Evolutionary conservation across 2,113 vertebrate species (phyloP), one percentile per base, ranked within the genome.

Genomic region (Chamaea fasciata): DNA sequence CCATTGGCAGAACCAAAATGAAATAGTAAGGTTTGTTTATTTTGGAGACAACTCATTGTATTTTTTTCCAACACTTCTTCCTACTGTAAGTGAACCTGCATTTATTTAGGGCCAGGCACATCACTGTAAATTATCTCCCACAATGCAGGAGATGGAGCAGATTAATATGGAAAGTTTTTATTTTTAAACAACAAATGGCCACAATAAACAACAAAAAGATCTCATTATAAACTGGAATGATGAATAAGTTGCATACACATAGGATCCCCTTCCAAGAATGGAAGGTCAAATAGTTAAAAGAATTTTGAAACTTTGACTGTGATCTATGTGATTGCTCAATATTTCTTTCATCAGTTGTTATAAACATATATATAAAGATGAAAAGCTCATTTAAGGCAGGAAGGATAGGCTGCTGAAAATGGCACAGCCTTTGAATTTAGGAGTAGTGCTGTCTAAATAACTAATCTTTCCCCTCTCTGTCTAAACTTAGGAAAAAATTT

Each of bases 281-380:
- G 47, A 87, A 94, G 88, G 60, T 82, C 86, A 96, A 70, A 87
- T 46, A 84, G 68, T 67, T 94, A 84, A 87, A 84, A 52, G 49
- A 88, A 73, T 94, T 87, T 83, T 83, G 50, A 89, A 90, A 80
- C n/a, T 74, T 86, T 87, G 52, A 96, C 68, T 76, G 46, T 2
- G 10, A 86, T 88, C 83, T 94, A 78, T 90, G 60, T 5, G 37
- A 97, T 95, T 96, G 94, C 53, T 96, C 80, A 89, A 42, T 95
- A 94, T 75, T 95, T 96, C 92, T 93, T 86, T 97, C 93, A 95
- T 87, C 85, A 55, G 83, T 86, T 81, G 75, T 94, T 92, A 89
- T 75, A 94, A 93, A 88, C 6, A 8, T 82, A 92, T 90, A 86
- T 81, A 81, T 86, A 90, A 68, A 70, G 70, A 92, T 89, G 65